Percentiles rank a stretch among this genome's conserved stretches.
Evolutionary conservation across 2,113 vertebrate genomes (phyloP).

Genomic region (Progne subis): DNA sequence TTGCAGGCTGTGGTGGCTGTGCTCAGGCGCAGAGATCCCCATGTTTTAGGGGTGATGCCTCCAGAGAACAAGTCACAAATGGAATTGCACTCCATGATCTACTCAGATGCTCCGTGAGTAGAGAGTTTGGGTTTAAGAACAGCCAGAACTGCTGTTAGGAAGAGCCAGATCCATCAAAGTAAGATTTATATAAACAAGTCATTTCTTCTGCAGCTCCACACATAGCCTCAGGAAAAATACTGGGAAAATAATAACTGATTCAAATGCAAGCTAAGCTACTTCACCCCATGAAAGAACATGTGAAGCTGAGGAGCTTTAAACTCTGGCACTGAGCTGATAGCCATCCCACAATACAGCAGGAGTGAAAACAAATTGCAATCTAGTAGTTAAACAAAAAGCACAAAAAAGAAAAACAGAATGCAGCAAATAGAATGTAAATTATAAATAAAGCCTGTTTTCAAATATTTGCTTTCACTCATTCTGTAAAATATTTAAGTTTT

Average conservation of each 20-base stretch:
- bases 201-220: not conserved
- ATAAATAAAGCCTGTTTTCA: not conserved
- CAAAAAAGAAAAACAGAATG: not conserved
- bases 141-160: not conserved
- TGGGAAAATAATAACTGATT: not conserved
- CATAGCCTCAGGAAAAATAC: not conserved
- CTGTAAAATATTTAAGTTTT: not conserved
- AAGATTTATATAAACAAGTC: not conserved
- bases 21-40: not conserved
- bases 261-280: constrained; percentile 1
- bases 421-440: not conserved
- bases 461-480: not conserved
- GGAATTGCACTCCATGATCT: not conserved
- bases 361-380: not conserved
- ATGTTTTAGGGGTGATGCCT: not conserved
- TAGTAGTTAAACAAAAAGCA: not conserved
- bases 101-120: not conserved
- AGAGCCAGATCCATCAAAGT: not conserved
- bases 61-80: not conserved
- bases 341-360: not conserved
- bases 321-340: not conserved
- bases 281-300: not conserved
- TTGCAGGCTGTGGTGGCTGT: rapidly evolving
- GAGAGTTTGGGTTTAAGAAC: not conserved
- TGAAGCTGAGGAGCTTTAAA: not conserved